A percentile compares a stretch with the other conserved stretches of the same genome.
phyloP scores from a whole-genome alignment of 2,888 invertebrate species.

The Caenorhabditis panamensis region DNA sequence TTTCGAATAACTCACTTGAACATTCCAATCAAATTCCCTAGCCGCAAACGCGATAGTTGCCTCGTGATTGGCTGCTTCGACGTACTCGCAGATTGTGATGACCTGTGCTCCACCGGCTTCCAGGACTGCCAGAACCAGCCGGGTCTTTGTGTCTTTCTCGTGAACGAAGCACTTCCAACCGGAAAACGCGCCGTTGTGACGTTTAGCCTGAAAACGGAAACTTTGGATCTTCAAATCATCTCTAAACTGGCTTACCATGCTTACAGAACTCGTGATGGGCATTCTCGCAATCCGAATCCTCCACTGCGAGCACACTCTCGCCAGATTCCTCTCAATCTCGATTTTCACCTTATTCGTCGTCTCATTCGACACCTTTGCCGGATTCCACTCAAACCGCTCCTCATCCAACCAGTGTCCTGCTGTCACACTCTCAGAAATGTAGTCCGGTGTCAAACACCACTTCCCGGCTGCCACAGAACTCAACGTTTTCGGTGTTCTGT shows the following conservation, averaged over 20 bases:
- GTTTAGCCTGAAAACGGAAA: slow-evolving; percentile 25
- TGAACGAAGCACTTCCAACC: slow-evolving; percentile 51
- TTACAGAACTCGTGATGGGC: slow-evolving; percentile 52
- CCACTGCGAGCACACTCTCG: slow-evolving; percentile 35
- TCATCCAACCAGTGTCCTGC: slow-evolving; percentile 46
- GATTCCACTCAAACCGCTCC: slow-evolving; percentile 42
- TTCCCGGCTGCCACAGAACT: slow-evolving; percentile 48
- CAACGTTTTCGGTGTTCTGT: slow-evolving; percentile 39
- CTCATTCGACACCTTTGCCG: slow-evolving; percentile 6
- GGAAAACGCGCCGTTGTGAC: slow-evolving; percentile 57
- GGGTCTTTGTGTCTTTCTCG: slow-evolving; percentile 19
- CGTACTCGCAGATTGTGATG: slow-evolving; percentile 31
- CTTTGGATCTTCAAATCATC: not conserved
- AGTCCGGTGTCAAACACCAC: slow-evolving; percentile 59
- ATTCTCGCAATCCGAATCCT: slow-evolving; percentile 28
- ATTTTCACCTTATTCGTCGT: not conserved
- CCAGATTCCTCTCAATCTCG: slow-evolving; percentile 13
- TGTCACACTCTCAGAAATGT: slow-evolving; percentile 12
- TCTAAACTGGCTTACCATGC: slow-evolving; percentile 15
- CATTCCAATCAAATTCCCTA: slow-evolving; percentile 51
- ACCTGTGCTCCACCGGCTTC: slow-evolving; percentile 52
- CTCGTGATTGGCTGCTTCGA: slow-evolving; percentile 12
- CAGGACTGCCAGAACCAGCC: slow-evolving; percentile 20
- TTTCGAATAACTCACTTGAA: slow-evolving; percentile 46
- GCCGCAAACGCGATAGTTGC: slow-evolving; percentile 39